Percentiles rank a stretch among this genome's conserved stretches.
These are phyloP conservation scores for Brachystomella parvula DNA, from an alignment of 1,140 invertebrate genomes.

Conservation along the genomic window DNA sequence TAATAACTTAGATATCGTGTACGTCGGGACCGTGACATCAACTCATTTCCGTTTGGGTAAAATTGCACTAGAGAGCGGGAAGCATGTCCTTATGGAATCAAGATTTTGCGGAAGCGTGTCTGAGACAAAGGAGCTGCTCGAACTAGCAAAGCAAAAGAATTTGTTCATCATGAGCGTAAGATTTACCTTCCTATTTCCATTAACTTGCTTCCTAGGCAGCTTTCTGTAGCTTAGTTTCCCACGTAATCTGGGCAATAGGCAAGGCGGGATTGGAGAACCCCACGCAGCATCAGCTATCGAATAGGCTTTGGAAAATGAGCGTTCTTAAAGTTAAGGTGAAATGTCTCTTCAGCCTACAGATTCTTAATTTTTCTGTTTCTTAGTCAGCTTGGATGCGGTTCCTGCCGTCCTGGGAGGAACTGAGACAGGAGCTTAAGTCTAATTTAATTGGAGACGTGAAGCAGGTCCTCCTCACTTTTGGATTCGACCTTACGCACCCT, in stretches of 20 bases:
- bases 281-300: no score
- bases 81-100: constrained; percentile 51
- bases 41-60: constrained; percentile 43
- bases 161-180: constrained; percentile 45
- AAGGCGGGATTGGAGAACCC: no score
- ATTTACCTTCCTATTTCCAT: not conserved
- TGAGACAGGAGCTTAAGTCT: constrained; percentile 50
- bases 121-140: constrained; percentile 38
- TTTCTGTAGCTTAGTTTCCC: no score
- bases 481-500: constrained; percentile 47
- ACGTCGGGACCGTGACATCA: constrained; percentile 45
- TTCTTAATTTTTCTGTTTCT: no score
- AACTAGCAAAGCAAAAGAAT: constrained; percentile 40
- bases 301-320: no score
- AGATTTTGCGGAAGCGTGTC: constrained; percentile 45
- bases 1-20: constrained; percentile 44
- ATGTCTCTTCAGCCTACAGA: no score
- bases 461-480: constrained; percentile 60
- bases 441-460: constrained; percentile 63
- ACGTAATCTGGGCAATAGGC: no score
- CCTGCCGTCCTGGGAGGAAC: constrained; percentile 61
- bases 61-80: constrained; percentile 45
- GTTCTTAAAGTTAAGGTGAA: no score
- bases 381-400: constrained; percentile 71
- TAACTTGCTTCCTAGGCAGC: not conserved